phyloP scores from a whole-genome alignment of 2,888 invertebrate genomes.

The Dicranocentrus wangi region DNA sequence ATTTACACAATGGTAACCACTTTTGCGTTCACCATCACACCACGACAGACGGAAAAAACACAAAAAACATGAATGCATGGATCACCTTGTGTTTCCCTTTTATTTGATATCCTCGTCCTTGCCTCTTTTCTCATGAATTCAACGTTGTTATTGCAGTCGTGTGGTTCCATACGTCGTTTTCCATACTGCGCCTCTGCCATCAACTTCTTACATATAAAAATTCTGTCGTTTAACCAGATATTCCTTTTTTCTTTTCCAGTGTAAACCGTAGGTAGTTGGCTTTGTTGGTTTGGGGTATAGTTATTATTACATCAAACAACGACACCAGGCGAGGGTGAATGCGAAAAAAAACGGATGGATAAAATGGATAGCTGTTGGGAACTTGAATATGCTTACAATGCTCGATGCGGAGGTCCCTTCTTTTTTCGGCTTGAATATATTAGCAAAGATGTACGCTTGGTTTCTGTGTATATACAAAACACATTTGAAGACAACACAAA shows the following conservation, averaged over 20 bases:
- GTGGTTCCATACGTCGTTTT: not conserved
- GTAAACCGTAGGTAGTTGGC: conserved; percentile 19
- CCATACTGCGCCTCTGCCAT: not conserved
- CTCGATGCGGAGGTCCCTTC: not conserved
- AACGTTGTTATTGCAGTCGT: conserved; percentile 34
- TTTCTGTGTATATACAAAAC: conserved; percentile 32
- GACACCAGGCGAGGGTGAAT: conserved; percentile 10
- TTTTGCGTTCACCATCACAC: not conserved
- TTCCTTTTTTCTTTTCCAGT: not conserved
- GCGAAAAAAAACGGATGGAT: conserved; percentile 16
- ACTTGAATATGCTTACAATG: conserved; percentile 22
- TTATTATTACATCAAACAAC: conserved; percentile 62
- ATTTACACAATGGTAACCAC: not conserved
- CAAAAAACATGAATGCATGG: conserved; percentile 1
- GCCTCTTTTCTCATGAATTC: too few species aligned
- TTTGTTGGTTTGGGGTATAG: conserved; percentile 29
- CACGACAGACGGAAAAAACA: conserved; percentile 5
- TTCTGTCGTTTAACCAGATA: not conserved
- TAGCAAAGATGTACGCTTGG: conserved; percentile 17
- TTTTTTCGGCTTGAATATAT: conserved; percentile 1
- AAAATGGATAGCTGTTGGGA: conserved; percentile 10
- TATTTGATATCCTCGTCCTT: conserved; percentile 11
- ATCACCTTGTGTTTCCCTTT: conserved; percentile 18
- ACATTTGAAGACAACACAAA: conserved; percentile 56
- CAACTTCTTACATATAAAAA: not conserved